These are phyloP conservation scores for Micrasema minimum DNA, from an alignment of 1,140 invertebrate genomes.

Conservation along the genomic window DNA sequence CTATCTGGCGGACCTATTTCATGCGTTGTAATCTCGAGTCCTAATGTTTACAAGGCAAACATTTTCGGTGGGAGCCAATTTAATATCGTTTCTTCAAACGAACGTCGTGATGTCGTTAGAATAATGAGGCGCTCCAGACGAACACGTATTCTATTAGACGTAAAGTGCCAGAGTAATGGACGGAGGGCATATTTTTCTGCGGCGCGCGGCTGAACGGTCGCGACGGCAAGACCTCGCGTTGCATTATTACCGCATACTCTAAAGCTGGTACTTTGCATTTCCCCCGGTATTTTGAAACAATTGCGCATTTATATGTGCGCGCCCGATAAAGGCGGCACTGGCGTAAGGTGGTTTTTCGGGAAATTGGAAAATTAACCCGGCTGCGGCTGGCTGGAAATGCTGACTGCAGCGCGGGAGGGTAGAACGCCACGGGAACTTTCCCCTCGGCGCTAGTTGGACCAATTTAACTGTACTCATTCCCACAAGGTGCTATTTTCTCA, in stretches of 20 bases:
- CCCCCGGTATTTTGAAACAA: slow-evolving; percentile 9
- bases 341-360: slow-evolving; percentile 26
- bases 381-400: slow-evolving; percentile 9
- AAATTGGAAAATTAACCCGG: slow-evolving; percentile 30
- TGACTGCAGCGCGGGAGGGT: background rate
- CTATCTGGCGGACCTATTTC: no score
- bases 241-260: slow-evolving; percentile 48
- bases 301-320: background rate
- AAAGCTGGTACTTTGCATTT: slow-evolving; percentile 19
- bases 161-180: background rate
- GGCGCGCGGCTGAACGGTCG: slow-evolving; percentile 20
- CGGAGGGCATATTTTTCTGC: background rate
- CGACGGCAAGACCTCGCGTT: slow-evolving; percentile 7
- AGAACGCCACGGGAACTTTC: background rate
- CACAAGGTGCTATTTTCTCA: background rate
- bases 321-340: slow-evolving; percentile 6
- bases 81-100: background rate
- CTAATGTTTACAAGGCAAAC: no score
- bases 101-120: background rate
- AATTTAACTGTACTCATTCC: background rate
- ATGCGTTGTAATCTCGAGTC: no score
- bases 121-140: no score
- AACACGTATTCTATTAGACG: background rate
- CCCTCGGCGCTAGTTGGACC: no score
- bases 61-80: no score